Evolutionary conservation across 2,113 vertebrate genomes (phyloP), one percentile per base, ranked within the genome.

Genomic region (Paradoxurus hermaphroditus): DNA sequence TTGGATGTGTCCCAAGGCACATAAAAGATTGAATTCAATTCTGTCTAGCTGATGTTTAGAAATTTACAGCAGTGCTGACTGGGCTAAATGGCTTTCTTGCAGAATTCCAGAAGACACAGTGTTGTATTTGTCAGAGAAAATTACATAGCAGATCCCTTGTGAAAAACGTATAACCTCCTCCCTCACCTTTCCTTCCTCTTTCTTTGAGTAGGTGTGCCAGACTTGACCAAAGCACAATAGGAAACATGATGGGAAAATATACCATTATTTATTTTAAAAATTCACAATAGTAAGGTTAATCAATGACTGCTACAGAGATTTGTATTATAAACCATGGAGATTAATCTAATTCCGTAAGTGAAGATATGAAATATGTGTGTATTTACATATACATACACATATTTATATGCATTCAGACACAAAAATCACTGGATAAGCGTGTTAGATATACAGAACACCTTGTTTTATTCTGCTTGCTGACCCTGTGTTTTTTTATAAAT

Each of bases 61-160:
- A 98, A 98, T 98, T 98, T 98, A 97, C 96, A 98, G 93, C 94
- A 96, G 51, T 94, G 95, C 98, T 99, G 98, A 98, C 92, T 79
- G 91, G 62, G 96, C 98, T 98, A 97, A 99, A 99, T 98, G 82
- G 27, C 96, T 97, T 97, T 75, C 93, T 96, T 97, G 91, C 94
- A 97, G 98, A 98, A 98, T 84, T 96, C 97, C 92, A 97, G 92
- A 98, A 98, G 72, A 98, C 13, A 46, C 39, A 93, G 86, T 91
- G 19, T 56, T 97, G 41, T 84, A 95, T 96, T 97, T 98, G 89
- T 97, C 96, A 97, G 96, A 97, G 95, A 98, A 97, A 99, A 98
- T 97, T 95, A 95, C 59, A 90, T 31, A 96, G 41, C 23, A 94
- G 86, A 96, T 95, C 53, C 90, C 93, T 97, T 10, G 3, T 97